Percentiles rank a stretch among this genome's conserved stretches.
Evolutionary conservation across 2,113 vertebrate species (phyloP).

Genomic region (Ctenomys sociabilis): DNA sequence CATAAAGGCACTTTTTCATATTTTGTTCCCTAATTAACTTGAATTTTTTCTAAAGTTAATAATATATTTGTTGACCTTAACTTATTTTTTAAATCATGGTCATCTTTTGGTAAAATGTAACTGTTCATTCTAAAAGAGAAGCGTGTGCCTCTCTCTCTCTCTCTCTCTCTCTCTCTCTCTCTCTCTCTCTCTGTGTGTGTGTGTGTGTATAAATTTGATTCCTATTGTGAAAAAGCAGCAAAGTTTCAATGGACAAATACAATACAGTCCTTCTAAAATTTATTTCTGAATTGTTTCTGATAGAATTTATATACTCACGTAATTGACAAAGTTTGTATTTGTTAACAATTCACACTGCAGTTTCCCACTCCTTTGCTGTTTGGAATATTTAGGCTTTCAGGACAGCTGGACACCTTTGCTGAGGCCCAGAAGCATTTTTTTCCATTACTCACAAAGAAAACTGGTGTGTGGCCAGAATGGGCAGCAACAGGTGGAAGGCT

Average conservation of each 20-base stretch:
- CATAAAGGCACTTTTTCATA: constrained; percentile 6
- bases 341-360: constrained; percentile 18
- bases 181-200: too few species aligned
- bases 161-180: too few species aligned
- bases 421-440: constrained; percentile 38
- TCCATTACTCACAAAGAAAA: constrained; percentile 74
- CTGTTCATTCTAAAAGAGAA: constrained; percentile 47
- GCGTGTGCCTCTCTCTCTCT: background rate
- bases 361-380: constrained; percentile 33
- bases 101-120: constrained; percentile 56
- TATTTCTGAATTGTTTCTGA: constrained; percentile 58
- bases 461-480: constrained; percentile 71
- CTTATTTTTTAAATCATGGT: constrained; percentile 45
- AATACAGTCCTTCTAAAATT: constrained; percentile 45
- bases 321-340: constrained; percentile 59
- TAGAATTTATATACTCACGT: constrained; percentile 19
- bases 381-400: constrained; percentile 72
- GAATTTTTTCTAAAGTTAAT: constrained; percentile 56
- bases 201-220: too few species aligned
- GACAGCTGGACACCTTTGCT: constrained; percentile 74
- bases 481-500: constrained; percentile 74
- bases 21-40: constrained; percentile 55
- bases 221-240: constrained; percentile 15
- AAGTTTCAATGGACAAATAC: constrained; percentile 42
- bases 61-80: constrained; percentile 3